Conservation (phyloP, 30 jellyfish, hydroid and myxozoan species). For the Sanderia malayensis region DNA sequence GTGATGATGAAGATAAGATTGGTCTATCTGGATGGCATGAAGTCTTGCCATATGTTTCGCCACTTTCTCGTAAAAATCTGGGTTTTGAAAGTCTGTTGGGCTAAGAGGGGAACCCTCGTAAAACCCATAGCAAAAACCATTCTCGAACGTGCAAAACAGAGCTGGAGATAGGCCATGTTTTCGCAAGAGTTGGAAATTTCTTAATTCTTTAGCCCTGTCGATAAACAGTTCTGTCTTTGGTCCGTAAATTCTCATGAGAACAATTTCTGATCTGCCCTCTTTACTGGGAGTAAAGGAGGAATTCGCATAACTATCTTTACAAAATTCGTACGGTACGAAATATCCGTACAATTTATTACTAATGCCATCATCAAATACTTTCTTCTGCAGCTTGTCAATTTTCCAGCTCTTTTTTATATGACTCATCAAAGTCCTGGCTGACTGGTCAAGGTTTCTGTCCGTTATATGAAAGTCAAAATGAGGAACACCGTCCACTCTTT, state of each 20-base stretch:
- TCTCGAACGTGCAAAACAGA: conserved; percentile 76
- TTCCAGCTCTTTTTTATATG: conserved; percentile 86
- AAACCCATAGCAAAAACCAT: conserved; percentile 84
- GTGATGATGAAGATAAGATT: conserved; percentile 72
- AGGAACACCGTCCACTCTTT: conserved; percentile 57
- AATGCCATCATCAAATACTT: conserved; percentile 82
- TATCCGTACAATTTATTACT: conserved; percentile 82
- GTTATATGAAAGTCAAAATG: conserved; percentile 82
- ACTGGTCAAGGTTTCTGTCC: conserved; percentile 66
- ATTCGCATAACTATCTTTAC: conserved; percentile 36
- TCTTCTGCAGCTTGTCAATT: conserved; percentile 61
- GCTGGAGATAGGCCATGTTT: conserved; percentile 70
- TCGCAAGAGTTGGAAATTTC: conserved; percentile 71
- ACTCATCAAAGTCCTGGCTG: conserved; percentile 66
- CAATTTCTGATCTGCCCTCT: conserved; percentile 73
- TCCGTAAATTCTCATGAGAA: conserved; percentile 89
- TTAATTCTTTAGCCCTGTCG: conserved; percentile 90
- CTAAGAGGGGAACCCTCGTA: conserved; percentile 72
- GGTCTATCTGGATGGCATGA: conserved; percentile 70
- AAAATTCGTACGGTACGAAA: conserved; percentile 46
- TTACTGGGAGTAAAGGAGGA: background rate
- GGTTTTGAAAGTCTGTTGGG: conserved; percentile 51
- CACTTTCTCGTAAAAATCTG: conserved; percentile 23
- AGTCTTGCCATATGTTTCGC: conserved; percentile 68
- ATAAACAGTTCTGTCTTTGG: conserved; percentile 82